Percentiles rank a stretch among this genome's conserved stretches.
phyloP scores from a whole-genome alignment of 2,797 vertebrate species.

The Capromys pilorides region DNA sequence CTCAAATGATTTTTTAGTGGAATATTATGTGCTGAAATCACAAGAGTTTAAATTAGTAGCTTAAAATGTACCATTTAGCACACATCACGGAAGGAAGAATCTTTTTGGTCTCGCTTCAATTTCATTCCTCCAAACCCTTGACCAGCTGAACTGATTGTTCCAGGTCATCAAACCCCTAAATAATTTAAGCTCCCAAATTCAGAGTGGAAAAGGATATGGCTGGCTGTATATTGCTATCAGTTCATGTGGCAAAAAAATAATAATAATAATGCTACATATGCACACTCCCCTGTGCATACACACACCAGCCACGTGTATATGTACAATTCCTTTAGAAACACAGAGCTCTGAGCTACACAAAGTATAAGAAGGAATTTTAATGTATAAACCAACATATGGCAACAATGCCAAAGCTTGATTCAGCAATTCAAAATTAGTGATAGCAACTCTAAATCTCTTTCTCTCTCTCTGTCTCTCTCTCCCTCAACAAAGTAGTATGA shows the following conservation, averaged over 20 bases:
- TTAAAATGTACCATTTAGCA: constrained; percentile 43
- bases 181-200: constrained; percentile 50
- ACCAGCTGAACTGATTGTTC: constrained; percentile 66
- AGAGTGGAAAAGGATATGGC: background rate
- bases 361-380: background rate
- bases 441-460: too few relatives aligned
- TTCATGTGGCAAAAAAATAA: constrained; percentile 1
- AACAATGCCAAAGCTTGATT: background rate
- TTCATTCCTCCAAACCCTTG: constrained; percentile 53
- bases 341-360: background rate
- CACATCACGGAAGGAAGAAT: constrained; percentile 13
- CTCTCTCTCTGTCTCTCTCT: too few relatives aligned
- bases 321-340: background rate
- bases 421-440: constrained; percentile 29
- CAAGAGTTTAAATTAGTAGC: constrained; percentile 49
- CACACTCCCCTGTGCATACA: background rate
- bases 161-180: constrained; percentile 65
- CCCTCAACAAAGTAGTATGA: too few relatives aligned
- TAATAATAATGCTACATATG: background rate
- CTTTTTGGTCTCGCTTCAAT: background rate
- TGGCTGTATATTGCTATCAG: background rate
- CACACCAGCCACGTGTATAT: background rate
- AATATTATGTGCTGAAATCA: constrained; percentile 48
- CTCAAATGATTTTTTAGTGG: constrained; percentile 1
- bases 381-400: background rate